Evolutionary conservation across 2,888 invertebrate genomes (phyloP), one percentile per base, ranked within the genome.

Genomic region (Diachrysia chrysitis): DNA sequence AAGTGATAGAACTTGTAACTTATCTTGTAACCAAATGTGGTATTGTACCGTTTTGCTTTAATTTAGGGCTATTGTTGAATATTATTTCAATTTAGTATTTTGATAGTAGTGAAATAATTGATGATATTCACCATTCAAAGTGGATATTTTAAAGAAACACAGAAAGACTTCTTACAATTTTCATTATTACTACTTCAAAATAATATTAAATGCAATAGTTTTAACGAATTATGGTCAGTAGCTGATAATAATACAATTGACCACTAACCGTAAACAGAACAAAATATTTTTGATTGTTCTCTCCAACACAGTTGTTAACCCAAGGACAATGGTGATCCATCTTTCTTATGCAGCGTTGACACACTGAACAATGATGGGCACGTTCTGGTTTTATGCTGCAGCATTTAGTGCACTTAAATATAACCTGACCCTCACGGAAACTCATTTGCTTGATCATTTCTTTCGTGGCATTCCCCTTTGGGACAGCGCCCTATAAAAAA

Each of bases 281-380:
- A 96, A 99, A 99, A 95, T 98, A 99, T 94, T 99, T 99, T 96
- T 99, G 99, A 96, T 99, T 99, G 89, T 98, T 98, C 93, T 99
- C 99, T 21, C 99, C 99, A 2, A 99, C 99, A 93, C 99, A 99
- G 91, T 99, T 99, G 90, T 99, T 99, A 10, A 99, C 98, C 99
- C 99, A 99, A 0, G 99, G 99, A 79, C 96, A 96, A 78, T 96
- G 96, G 81, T 96, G 96, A 84, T 96, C 96, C 96, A 96, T 96
- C 82, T 96, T 96, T 0, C 96, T 92, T 68, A 96, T 96, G 90
- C 96, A 98, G 85, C 98, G 97, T 92, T 99, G 98, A 89, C 98
- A 99, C 19, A 99, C 98, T 0, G 98, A 98, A 91, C 99, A 99
- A 89, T 99, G 99, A 95, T 99, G 99, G 0, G 99, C 99, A 70